phyloP scores from a whole-genome alignment of 2,888 invertebrate species.

The Drosophila formosana region DNA sequence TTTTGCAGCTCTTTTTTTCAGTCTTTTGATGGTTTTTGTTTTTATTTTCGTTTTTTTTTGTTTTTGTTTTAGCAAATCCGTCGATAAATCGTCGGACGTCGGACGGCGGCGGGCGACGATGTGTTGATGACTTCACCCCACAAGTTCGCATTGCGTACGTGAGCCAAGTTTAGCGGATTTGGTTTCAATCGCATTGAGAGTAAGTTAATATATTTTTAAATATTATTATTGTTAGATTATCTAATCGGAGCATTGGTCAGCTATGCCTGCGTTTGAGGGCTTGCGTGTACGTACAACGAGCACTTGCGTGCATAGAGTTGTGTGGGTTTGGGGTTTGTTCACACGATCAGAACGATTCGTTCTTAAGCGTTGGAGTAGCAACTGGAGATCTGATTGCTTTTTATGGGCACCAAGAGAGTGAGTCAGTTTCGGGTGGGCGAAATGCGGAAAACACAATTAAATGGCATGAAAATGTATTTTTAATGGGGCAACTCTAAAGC shows the following conservation, averaged over 20 bases:
- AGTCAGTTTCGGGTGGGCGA: slow-evolving; percentile 40
- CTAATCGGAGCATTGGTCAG: slow-evolving; percentile 15
- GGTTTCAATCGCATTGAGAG: slow-evolving; percentile 27
- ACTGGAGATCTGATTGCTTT: slow-evolving; percentile 21
- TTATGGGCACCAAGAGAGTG: slow-evolving; percentile 37
- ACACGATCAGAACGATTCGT: slow-evolving; percentile 20
- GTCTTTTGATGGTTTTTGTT: slow-evolving; percentile 6
- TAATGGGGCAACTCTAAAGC: slow-evolving; percentile 14
- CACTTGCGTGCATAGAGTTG: background rate
- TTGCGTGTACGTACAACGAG: background rate
- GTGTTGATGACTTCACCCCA: slow-evolving; percentile 72
- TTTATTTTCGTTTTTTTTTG: slow-evolving; percentile 16
- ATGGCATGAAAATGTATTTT: slow-evolving; percentile 27
- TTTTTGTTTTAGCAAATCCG: slow-evolving; percentile 53
- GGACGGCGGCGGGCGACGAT: slow-evolving; percentile 23
- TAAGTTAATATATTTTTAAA: slow-evolving; percentile 15
- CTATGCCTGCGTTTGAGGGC: background rate
- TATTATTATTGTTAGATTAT: slow-evolving; percentile 15
- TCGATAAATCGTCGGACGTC: slow-evolving; percentile 59
- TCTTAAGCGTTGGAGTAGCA: slow-evolving; percentile 30
- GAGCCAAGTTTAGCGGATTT: slow-evolving; percentile 45
- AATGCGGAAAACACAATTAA: slow-evolving; percentile 51
- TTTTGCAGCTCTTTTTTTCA: slow-evolving; percentile 34
- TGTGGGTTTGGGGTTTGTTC: slow-evolving; percentile 27
- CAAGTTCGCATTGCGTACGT: slow-evolving; percentile 41